Conservation (phyloP, 2,113 vertebrate species). For the Carettochelys insculpta region DNA sequence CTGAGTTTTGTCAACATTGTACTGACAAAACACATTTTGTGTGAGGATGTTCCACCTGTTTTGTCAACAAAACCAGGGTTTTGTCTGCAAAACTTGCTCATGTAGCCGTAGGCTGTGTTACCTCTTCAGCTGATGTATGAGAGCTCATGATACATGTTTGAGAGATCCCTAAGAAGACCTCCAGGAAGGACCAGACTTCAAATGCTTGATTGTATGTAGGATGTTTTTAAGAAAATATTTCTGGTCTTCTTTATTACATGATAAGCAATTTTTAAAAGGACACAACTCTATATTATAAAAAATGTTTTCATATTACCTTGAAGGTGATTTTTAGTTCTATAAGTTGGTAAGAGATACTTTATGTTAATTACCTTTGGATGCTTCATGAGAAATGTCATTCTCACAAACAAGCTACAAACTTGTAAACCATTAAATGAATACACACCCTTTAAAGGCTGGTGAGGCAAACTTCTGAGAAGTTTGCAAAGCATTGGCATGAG, state of each 20-base stretch:
- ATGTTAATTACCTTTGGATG: neutral
- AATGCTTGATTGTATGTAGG: neutral
- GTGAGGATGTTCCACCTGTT: too few relatives aligned
- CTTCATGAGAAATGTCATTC: neutral
- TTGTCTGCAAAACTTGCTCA: too few relatives aligned
- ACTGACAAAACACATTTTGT: too few relatives aligned
- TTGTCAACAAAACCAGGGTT: too few relatives aligned
- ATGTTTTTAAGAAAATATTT: neutral
- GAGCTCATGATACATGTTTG: neutral
- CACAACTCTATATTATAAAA: neutral
- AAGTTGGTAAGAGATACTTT: neutral
- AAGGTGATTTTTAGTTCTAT: neutral
- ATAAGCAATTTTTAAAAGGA: neutral
- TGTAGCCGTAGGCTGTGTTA: too few relatives aligned
- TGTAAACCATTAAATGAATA: constrained; percentile 4
- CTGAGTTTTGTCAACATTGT: too few relatives aligned
- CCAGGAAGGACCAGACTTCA: neutral
- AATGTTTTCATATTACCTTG: neutral
- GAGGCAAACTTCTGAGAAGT: constrained; percentile 16
- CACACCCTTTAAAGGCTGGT: neutral
- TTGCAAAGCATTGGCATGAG: neutral
- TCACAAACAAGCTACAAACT: neutral
- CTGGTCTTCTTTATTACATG: neutral
- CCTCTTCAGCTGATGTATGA: neutral
- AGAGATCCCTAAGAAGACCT: neutral